Evolutionary conservation across 1,140 invertebrate species (phyloP), one percentile per base, ranked within the genome.

Genomic region (Parapsyche elsis): DNA sequence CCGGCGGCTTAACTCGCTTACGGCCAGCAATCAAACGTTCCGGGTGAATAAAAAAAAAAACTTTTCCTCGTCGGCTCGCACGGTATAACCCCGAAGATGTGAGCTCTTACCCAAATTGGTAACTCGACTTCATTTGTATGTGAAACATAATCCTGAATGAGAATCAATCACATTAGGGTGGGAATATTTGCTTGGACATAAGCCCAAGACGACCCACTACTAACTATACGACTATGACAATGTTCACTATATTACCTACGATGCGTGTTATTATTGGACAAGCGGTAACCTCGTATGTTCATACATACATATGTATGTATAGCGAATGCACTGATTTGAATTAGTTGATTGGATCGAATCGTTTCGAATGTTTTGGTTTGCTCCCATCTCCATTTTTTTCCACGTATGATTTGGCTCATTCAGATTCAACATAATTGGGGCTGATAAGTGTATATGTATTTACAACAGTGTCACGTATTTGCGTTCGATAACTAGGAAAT

Each of bases 141-240:
- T 79, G 82, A 83, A 83, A 83, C 82, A 81, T 83, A 83, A 83
- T 83, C 82, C 77, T 38, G 79, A 76, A 81, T 81, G 78, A 81
- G 80, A 83, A 83, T 83, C 82, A 83, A 83, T 83, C 82, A 83
- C 80, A 81, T 83, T 83, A 83, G 75, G 80, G 76, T 57, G 75
- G 74, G 74, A 81, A 83, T 83, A 78, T 83, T 83, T 83, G 73
- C 77, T 61, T 77, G 78, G 79, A 80, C 79, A 79, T 75, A 75
- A 49, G 79, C 74, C 70, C 53, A 19, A 73, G 61, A 45, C 78
- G 76, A 64, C 75, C 45, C 45, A 53, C 49, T 53, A 53, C 16
- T 14, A 46, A 12, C 5, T 14, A 53, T 53, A 53, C 49, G 16
- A 53, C 12, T 53, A 53, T 53, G 10, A 53, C 16, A 53, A 14